These are phyloP conservation scores for Seriola dumerili DNA, from an alignment of 2,113 vertebrate species.

Conservation along the genomic window DNA sequence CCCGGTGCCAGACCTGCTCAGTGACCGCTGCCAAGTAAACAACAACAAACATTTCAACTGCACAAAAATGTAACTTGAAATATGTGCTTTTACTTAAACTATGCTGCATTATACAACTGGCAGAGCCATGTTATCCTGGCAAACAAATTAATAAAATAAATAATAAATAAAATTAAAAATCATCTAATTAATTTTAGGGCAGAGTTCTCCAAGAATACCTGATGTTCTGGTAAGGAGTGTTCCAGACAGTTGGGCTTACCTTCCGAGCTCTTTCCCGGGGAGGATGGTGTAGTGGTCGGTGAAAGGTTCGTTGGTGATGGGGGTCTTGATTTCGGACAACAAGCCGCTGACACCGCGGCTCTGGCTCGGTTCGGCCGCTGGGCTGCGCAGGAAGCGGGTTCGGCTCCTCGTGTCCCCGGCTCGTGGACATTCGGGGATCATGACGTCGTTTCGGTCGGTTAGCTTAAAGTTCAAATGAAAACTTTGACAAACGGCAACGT, in stretches of 20 bases:
- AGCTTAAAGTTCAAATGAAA: neutral
- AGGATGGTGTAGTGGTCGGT: conserved; percentile 80
- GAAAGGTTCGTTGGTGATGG: conserved; percentile 76
- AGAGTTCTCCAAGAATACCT: neutral
- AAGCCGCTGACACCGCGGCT: conserved; percentile 67
- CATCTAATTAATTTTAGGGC: neutral
- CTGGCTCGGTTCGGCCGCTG: conserved; percentile 59
- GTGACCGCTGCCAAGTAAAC: neutral
- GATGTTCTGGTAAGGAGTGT: no score
- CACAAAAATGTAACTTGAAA: neutral
- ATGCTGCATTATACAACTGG: no score
- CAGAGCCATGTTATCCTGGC: no score
- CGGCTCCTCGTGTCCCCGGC: conserved; percentile 61
- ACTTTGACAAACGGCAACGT: neutral
- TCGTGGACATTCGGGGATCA: conserved; percentile 78
- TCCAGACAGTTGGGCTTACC: conserved; percentile 48
- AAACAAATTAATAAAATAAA: no score
- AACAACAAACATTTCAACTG: neutral
- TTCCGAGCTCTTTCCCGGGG: conserved; percentile 81
- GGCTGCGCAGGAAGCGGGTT: conserved; percentile 34
- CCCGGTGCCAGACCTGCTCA: neutral
- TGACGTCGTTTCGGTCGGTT: conserved; percentile 47
- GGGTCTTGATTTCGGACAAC: conserved; percentile 74
- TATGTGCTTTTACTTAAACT: neutral
- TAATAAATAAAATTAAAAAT: neutral